These are phyloP conservation scores for Trichomycterus rosablanca DNA, from an alignment of 2,113 vertebrate species.

Conservation along the genomic window DNA sequence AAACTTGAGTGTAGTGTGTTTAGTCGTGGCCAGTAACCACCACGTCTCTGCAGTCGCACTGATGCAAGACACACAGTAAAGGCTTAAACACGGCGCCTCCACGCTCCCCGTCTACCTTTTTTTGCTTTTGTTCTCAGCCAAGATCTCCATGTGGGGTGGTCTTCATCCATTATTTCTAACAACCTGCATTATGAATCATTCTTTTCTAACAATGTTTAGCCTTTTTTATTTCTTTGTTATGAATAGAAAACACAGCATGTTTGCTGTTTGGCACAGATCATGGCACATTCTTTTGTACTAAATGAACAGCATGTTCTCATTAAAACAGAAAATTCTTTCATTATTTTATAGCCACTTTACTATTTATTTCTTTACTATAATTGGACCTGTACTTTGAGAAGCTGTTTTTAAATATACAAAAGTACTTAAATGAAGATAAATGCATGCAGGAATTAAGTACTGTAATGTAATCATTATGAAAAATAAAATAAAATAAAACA, in stretches of 20 bases:
- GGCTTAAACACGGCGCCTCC: slow-evolving; percentile 75
- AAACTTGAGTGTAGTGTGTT: slow-evolving; percentile 11
- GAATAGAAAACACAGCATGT: too few relatives aligned
- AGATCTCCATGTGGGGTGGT: neutral
- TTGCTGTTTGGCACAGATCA: neutral
- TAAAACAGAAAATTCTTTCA: too few relatives aligned
- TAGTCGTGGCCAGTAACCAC: slow-evolving; percentile 42
- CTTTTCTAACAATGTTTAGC: neutral
- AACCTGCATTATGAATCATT: slow-evolving; percentile 3
- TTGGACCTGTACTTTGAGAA: too few relatives aligned
- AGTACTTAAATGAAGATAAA: too few relatives aligned
- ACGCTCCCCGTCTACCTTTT: slow-evolving; percentile 78
- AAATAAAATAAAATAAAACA: too few relatives aligned
- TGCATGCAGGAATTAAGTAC: too few relatives aligned
- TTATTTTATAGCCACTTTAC: too few relatives aligned
- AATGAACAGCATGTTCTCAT: too few relatives aligned
- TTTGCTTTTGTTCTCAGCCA: slow-evolving; percentile 75
- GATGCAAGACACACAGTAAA: slow-evolving; percentile 70
- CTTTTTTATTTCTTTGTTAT: neutral
- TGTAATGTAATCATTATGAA: too few relatives aligned
- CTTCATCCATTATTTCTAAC: neutral
- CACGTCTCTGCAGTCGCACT: slow-evolving; percentile 71
- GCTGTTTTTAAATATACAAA: too few relatives aligned
- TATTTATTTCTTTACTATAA: too few relatives aligned
- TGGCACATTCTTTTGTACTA: too few relatives aligned